Conservation (phyloP, 2,113 vertebrate genomes). For the Pantherophis guttatus region DNA sequence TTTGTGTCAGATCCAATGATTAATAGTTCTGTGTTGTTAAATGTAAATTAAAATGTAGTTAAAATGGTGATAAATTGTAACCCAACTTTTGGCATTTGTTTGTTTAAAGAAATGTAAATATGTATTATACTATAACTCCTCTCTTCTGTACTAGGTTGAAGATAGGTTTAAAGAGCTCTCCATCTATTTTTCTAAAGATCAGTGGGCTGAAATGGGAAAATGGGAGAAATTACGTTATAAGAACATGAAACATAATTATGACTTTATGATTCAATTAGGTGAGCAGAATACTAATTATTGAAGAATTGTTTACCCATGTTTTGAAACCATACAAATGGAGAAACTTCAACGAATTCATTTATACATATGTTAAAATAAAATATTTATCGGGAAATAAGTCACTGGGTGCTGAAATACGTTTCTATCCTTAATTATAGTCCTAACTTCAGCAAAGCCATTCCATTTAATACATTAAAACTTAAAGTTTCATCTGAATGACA, state of each 20-base stretch:
- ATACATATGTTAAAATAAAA: background rate
- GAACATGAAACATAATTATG: constrained; percentile 60
- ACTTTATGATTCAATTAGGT: constrained; percentile 49
- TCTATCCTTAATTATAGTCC: background rate
- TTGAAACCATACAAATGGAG: background rate
- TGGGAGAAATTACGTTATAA: constrained; percentile 57
- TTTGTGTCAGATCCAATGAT: background rate
- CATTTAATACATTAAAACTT: background rate
- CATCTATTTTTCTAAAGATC: constrained; percentile 55
- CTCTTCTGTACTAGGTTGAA: constrained; percentile 18
- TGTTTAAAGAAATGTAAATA: background rate
- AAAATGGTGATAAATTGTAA: background rate
- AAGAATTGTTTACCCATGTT: background rate
- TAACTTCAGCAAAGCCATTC: background rate
- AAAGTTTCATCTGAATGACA: background rate
- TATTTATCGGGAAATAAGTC: background rate
- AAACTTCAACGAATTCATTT: background rate
- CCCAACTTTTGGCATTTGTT: background rate
- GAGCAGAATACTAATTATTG: background rate
- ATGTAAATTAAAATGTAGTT: background rate
- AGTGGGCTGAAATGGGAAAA: constrained; percentile 54
- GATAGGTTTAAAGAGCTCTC: constrained; percentile 49
- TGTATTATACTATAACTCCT: background rate
- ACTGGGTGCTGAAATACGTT: background rate
- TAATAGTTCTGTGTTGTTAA: background rate